phyloP scores from a whole-genome alignment of 2,113 vertebrate species.

The Bubo scandiacus region DNA sequence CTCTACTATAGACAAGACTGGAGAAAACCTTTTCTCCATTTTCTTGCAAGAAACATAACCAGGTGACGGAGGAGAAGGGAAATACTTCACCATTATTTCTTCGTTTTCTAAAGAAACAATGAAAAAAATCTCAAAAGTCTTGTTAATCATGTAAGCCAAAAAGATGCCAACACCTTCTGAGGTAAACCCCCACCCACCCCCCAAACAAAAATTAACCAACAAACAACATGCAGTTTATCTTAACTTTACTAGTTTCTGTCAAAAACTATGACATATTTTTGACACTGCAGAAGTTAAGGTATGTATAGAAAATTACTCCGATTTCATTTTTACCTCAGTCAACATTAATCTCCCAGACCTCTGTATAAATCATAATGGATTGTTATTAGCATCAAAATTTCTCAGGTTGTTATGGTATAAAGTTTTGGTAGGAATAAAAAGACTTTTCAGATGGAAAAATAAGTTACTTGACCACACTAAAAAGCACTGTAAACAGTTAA shows the following conservation, averaged over 20 bases:
- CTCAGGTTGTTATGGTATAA: background rate
- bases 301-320: background rate
- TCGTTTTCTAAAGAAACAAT: background rate
- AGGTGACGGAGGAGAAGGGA: background rate
- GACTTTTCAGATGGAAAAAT: background rate
- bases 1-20: background rate
- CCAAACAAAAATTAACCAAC: background rate
- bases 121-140: background rate
- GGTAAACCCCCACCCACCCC: accelerated
- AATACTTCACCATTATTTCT: background rate
- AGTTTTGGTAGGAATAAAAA: background rate
- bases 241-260: background rate
- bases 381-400: background rate
- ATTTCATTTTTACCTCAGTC: background rate
- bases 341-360: background rate
- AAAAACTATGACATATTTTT: background rate
- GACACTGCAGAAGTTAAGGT: background rate
- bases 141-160: background rate
- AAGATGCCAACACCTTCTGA: background rate
- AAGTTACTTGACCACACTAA: background rate
- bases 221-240: background rate
- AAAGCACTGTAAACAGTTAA: background rate
- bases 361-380: background rate
- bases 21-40: background rate
- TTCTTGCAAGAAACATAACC: background rate